These are phyloP conservation scores for Hydractinia symbiolongicarpus DNA, from an alignment of 30 jellyfish, hydroid and myxozoan genomes.

Conservation along the genomic window DNA sequence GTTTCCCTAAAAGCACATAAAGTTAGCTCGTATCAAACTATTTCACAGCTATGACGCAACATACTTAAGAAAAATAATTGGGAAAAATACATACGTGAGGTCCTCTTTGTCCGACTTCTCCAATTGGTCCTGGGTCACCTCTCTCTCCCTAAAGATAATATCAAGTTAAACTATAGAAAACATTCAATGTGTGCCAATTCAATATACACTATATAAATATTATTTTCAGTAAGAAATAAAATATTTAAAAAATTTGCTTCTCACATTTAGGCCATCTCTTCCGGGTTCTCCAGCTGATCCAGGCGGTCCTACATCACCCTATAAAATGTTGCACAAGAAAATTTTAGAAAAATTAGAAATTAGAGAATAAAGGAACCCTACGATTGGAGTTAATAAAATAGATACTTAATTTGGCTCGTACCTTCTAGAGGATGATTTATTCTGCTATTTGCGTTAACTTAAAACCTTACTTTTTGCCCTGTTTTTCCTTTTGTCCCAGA, in stretches of 20 bases:
- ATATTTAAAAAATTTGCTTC: not conserved
- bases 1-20: constrained; percentile 17
- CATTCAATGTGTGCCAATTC: too few species aligned
- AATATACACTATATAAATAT: too few species aligned
- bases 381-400: not conserved
- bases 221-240: too few species aligned
- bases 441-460: not conserved
- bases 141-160: constrained; percentile 39
- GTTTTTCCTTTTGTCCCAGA: constrained; percentile 24
- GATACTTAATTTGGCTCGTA: not conserved
- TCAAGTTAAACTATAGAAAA: too few species aligned
- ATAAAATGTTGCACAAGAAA: not conserved
- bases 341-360: not conserved
- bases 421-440: not conserved
- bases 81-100: constrained; percentile 28
- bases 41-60: not conserved
- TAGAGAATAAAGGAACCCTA: too few species aligned
- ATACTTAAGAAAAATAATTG: not conserved
- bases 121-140: constrained; percentile 46
- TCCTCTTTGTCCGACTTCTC: constrained; percentile 39
- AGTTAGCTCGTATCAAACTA: not conserved
- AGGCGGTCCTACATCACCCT: constrained; percentile 29
- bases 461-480: constrained; percentile 23
- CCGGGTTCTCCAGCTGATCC: constrained; percentile 39
- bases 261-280: constrained; percentile 37